These are phyloP conservation scores for Paratilapia polleni DNA, from an alignment of 2,113 vertebrate species.

Conservation along the genomic window DNA sequence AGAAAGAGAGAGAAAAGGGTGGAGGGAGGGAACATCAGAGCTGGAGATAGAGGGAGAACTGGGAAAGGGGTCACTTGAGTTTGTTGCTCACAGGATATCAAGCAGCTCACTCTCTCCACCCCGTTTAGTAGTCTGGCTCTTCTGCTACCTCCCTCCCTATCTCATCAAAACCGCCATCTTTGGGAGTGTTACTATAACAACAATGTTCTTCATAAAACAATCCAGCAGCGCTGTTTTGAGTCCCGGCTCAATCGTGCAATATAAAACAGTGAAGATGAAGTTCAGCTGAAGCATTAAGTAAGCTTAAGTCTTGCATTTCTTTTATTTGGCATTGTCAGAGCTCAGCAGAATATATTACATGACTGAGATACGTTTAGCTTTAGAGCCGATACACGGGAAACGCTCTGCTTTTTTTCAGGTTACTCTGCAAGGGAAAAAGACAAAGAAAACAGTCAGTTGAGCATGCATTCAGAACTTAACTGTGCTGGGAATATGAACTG, in stretches of 20 bases:
- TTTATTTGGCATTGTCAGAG: constrained; percentile 19
- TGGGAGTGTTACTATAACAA: constrained; percentile 68
- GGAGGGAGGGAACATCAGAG: constrained; percentile 54
- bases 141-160: constrained; percentile 64
- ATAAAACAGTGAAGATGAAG: constrained; percentile 52
- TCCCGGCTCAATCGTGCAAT: constrained; percentile 10
- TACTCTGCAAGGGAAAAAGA: constrained; percentile 2
- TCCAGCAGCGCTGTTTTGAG: constrained; percentile 39
- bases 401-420: constrained; percentile 29
- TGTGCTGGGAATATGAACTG: constrained; percentile 11
- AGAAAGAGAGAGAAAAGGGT: constrained; percentile 35
- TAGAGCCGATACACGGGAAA: not conserved
- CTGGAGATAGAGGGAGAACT: constrained; percentile 60
- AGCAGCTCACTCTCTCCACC: constrained; percentile 71
- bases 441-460: constrained; percentile 11
- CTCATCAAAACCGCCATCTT: constrained; percentile 72
- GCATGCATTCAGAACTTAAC: constrained; percentile 24
- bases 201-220: constrained; percentile 54
- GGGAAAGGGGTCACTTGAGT: constrained; percentile 81
- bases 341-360: constrained; percentile 10
- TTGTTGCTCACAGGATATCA: constrained; percentile 81
- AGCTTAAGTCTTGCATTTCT: constrained; percentile 31
- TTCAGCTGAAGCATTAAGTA: constrained; percentile 38
- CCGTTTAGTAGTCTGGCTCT: constrained; percentile 61
- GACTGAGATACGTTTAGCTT: constrained; percentile 2